Evolutionary conservation across 2,113 vertebrate genomes (phyloP), one percentile per base, ranked within the genome.

Genomic region (Pseudopipra pipra): DNA sequence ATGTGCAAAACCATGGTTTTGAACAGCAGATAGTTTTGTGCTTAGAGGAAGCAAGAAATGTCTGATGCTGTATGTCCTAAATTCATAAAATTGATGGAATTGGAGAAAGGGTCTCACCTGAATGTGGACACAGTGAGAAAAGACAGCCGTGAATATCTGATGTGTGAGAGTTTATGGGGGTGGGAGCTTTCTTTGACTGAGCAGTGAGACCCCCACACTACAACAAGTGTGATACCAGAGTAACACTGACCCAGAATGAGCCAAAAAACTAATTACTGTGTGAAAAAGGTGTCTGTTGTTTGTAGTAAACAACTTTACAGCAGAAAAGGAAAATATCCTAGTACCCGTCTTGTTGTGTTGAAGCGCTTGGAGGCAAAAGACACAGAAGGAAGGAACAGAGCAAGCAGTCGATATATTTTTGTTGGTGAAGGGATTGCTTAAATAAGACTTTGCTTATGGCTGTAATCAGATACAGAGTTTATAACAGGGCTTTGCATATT

Each of bases 401-500:
- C 58, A 59, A 33, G 14, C 30, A 66, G 47, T 65, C 13, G 21
- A 8, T 83, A 23, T 24, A 35, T 80, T 82, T 93, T 83, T 90
- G 46, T 70, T 74, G 43, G 72, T 66, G 75, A 86, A 73, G 27
- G 63, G 46, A 76, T 95, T 93, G 90, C 85, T 94, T 93, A 78
- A 79, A 58, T 66, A 91, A 85, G 58, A 73, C 59, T 89, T 82
- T 51, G 74, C 70, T 75, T 95, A 58, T 3, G 10, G 49, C 87
- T 90, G 72, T 80, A 84, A 58, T 93, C 72, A 80, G 72, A 76
- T 88, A 79, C 1, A 8, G 35, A 41, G 59, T 88, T 94, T 93
- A 6, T 86, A 93, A 75, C 43, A 94, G 79, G 71, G 51, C 67
- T 95, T 92, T 95, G 83, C 72, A 74, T 92, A 93, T 95, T 90